phyloP scores from a whole-genome alignment of 2,113 vertebrate species.

The Leptocoma aspasia region DNA sequence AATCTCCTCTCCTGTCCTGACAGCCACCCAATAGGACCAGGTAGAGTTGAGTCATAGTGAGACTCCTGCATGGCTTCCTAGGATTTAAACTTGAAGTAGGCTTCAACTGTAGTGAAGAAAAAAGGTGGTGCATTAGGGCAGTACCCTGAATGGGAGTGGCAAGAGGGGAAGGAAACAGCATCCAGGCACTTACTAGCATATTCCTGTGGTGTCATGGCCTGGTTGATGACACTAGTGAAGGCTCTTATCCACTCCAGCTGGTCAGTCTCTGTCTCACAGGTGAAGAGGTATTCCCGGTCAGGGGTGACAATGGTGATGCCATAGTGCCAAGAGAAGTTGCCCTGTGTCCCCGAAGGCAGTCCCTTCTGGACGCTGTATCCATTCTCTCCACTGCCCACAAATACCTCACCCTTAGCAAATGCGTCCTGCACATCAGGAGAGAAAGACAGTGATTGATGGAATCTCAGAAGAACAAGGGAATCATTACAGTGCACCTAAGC shows the following conservation, averaged over 20 bases:
- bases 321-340: constrained; percentile 79
- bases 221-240: constrained; percentile 75
- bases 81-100: constrained; percentile 70
- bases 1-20: background rate
- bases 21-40: constrained; percentile 2
- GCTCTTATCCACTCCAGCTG: constrained; percentile 82
- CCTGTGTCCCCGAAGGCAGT: constrained; percentile 72
- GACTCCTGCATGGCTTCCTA: background rate
- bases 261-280: constrained; percentile 83
- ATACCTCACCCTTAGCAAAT: constrained; percentile 89
- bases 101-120: constrained; percentile 66
- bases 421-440: constrained; percentile 76
- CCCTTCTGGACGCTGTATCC: constrained; percentile 75
- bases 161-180: background rate
- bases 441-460: background rate
- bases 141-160: background rate
- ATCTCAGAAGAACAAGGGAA: background rate
- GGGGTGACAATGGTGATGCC: constrained; percentile 87
- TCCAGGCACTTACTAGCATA: constrained; percentile 76
- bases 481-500: background rate
- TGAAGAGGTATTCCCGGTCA: constrained; percentile 85
- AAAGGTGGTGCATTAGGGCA: background rate
- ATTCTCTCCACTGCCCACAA: constrained; percentile 81
- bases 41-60: background rate
- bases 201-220: constrained; percentile 87